These are phyloP conservation scores for Galeopterus variegatus DNA, from an alignment of 2,113 vertebrate genomes.

Conservation along the genomic window DNA sequence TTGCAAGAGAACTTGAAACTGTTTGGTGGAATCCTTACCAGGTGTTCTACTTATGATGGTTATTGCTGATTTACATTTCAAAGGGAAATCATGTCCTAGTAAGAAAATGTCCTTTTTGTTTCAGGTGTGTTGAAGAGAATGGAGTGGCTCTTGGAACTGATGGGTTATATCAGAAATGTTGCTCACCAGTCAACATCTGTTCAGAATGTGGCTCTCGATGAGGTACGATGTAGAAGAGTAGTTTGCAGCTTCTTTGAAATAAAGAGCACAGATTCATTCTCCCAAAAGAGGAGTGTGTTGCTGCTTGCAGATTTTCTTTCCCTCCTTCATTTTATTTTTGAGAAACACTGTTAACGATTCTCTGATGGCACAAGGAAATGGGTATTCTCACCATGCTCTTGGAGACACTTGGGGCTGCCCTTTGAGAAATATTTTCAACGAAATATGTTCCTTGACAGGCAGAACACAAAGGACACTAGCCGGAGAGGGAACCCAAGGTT, in stretches of 20 bases:
- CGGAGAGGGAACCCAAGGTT: neutral
- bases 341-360: constrained; percentile 23
- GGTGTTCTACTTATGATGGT: neutral
- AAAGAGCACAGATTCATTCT: neutral
- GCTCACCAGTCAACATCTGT: constrained; percentile 87
- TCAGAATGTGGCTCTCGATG: constrained; percentile 83
- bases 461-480: neutral
- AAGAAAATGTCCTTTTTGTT: constrained; percentile 54
- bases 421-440: constrained; percentile 38
- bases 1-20: neutral
- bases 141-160: constrained; percentile 97
- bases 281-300: neutral
- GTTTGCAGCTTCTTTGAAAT: constrained; percentile 56
- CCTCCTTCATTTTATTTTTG: constrained; percentile 57
- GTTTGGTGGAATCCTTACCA: neutral
- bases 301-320: constrained; percentile 46
- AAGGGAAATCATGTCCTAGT: constrained; percentile 44
- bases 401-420: neutral
- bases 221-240: constrained; percentile 88
- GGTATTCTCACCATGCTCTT: neutral
- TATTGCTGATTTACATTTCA: constrained; percentile 53
- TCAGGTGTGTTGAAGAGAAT: constrained; percentile 93
- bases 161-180: constrained; percentile 94
- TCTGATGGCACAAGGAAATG: constrained; percentile 17
- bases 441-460: neutral